Evolutionary conservation across 2,113 vertebrate species (phyloP), one percentile per base, ranked within the genome.

Genomic region (Elaphurus davidianus): DNA sequence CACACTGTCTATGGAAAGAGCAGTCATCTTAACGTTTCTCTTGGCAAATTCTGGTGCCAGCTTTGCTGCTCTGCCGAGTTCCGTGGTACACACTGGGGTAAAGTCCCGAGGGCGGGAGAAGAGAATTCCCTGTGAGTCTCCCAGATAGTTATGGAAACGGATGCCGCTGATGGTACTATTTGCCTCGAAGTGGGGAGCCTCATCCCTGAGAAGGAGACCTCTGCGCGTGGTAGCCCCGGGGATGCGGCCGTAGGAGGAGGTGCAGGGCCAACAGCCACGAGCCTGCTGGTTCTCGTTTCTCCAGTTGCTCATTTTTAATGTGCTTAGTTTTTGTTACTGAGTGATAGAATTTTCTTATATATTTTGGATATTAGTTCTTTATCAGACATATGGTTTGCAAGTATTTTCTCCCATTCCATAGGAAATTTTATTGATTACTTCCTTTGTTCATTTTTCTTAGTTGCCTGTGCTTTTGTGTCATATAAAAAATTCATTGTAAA

Each of bases 31-130:
- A 59, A 99, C 99, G 0, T 99, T 99, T 60, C 99, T 99, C 93
- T 99, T 99, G 97, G 98, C 98, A 98, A 99, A 99, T 98, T 99
- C 99, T 0, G 99, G 91, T 0, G 99, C 99, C 98, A 99, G 87
- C 95, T 98, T 99, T 0, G 99, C 99, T 0, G 99, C 99, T 55
- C 99, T 12, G 10, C 19, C 0, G 0, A 23, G n/a, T 71, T 36
- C n/a, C 0, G 0, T 71, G 67, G 67, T 71, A 96, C 99, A 99
- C 33, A 99, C 99, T 0, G 99, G 99, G 0, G 99, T 99, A 95
- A 99, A 99, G 98, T 99, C 99, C 81, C 98, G 98, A 0, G 99
- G 99, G 98, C 99, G 99, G 30, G 99, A 99, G 98, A 99, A 99
- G 94, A 99, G 99, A 97, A 99, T 98, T 13, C 99, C 99, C 99